These are phyloP conservation scores for Gortyna flavago DNA, from an alignment of 2,888 invertebrate genomes.

Conservation along the genomic window DNA sequence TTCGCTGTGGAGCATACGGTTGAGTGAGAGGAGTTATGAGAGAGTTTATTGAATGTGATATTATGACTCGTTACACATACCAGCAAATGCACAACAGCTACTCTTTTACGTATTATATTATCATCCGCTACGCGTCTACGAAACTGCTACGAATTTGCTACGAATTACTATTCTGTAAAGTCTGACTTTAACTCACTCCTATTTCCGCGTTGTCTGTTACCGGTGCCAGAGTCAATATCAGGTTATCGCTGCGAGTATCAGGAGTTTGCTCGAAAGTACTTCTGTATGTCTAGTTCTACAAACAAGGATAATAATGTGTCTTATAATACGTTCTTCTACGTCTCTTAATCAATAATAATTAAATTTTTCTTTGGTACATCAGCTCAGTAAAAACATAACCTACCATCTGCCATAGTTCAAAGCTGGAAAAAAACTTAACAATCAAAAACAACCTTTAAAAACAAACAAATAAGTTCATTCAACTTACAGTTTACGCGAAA, in stretches of 20 bases:
- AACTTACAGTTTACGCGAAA: conserved; percentile 14
- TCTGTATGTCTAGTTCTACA: not conserved
- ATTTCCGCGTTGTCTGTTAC: not conserved
- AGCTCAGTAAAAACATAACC: not conserved
- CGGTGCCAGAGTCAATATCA: not conserved
- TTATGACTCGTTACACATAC: not conserved
- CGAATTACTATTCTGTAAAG: not conserved
- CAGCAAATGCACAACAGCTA: not conserved
- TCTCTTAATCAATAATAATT: not conserved
- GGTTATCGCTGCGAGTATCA: not conserved
- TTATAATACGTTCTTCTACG: not conserved
- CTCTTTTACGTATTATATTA: not conserved
- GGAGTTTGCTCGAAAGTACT: not conserved
- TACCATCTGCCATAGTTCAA: not conserved
- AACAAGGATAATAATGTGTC: not conserved
- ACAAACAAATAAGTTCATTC: conserved; percentile 22
- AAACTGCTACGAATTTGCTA: conserved; percentile 41
- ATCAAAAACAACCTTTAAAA: conserved; percentile 19
- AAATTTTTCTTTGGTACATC: not conserved
- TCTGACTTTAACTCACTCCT: not conserved
- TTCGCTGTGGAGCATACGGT: conserved; percentile 46
- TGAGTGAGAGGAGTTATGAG: conserved; percentile 30
- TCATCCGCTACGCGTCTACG: conserved; percentile 20
- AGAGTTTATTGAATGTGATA: conserved; percentile 18
- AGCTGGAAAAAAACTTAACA: not conserved